phyloP scores from a whole-genome alignment of 2,888 invertebrate species.

The Acleris emargana region DNA sequence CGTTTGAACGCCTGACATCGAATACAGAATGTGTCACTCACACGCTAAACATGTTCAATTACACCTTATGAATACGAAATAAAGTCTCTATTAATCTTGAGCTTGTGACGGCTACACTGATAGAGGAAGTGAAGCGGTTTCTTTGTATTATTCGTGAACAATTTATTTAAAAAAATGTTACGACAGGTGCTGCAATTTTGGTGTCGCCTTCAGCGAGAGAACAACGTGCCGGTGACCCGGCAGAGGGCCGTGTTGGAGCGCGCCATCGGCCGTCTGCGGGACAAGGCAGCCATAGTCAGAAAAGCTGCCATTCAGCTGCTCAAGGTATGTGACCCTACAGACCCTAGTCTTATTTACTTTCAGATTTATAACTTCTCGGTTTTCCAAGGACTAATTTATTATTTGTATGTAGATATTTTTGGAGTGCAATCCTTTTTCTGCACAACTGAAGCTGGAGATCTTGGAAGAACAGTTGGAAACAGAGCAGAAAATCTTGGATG shows the following conservation, averaged over 20 bases:
- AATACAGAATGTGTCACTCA: too few relatives aligned
- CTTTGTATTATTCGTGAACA: background rate
- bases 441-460: slow-evolving; percentile 84
- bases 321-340: slow-evolving; percentile 66
- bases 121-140: too few relatives aligned
- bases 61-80: too few relatives aligned
- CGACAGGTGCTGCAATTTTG: slow-evolving; percentile 89
- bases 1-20: too few relatives aligned
- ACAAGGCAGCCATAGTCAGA: slow-evolving; percentile 92
- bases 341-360: background rate
- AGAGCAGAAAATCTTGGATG: slow-evolving; percentile 85
- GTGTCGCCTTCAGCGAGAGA: slow-evolving; percentile 90
- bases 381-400: background rate
- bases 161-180: background rate
- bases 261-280: slow-evolving; percentile 88
- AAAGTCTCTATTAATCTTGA: too few relatives aligned
- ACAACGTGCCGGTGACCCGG: slow-evolving; percentile 89
- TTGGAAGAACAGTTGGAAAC: slow-evolving; percentile 84
- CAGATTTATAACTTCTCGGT: background rate
- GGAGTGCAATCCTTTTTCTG: slow-evolving; percentile 93
- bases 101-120: too few relatives aligned
- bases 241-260: slow-evolving; percentile 87
- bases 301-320: slow-evolving; percentile 92
- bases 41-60: too few relatives aligned
- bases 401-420: slow-evolving; percentile 85